Percentiles rank a stretch among this genome's conserved stretches.
phyloP scores from a whole-genome alignment of 2,888 invertebrate species.

The Rhyacophila evoluta region DNA sequence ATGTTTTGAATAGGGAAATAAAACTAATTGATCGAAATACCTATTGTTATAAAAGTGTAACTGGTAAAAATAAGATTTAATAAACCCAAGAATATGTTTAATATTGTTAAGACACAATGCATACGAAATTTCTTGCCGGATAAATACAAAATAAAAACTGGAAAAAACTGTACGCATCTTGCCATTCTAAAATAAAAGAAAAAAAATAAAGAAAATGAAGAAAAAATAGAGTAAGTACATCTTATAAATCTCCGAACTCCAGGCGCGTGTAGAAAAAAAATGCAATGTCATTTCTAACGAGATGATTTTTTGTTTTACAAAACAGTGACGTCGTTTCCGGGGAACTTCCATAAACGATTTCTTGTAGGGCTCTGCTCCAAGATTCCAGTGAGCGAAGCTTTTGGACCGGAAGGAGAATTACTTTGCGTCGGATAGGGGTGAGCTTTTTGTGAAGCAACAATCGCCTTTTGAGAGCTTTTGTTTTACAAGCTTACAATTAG shows the following conservation, averaged over 20 bases:
- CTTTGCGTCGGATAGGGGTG: conserved; percentile 3
- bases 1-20: too few species aligned
- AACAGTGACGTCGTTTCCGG: conserved; percentile 19
- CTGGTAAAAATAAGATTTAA: too few species aligned
- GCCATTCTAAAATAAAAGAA: too few species aligned
- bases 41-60: too few species aligned
- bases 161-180: not conserved
- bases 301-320: conserved; percentile 24
- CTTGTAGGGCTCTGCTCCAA: not conserved
- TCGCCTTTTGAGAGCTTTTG: not conserved
- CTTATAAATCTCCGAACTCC: not conserved
- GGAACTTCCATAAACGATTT: conserved; percentile 12
- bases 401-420: conserved; percentile 24
- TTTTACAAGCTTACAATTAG: not conserved
- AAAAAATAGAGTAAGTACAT: not conserved
- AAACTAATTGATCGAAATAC: too few species aligned
- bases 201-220: too few species aligned
- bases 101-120: too few species aligned
- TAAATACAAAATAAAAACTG: too few species aligned
- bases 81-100: too few species aligned
- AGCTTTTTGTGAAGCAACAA: not conserved
- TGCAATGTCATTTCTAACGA: conserved; percentile 24
- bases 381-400: not conserved
- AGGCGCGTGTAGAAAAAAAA: not conserved
- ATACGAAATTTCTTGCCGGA: too few species aligned